A percentile compares a stretch with the other conserved stretches of the same genome.
These are phyloP conservation scores for Trissolcus brochymenae DNA, from an alignment of 2,888 invertebrate genomes.

Conservation along the genomic window DNA sequence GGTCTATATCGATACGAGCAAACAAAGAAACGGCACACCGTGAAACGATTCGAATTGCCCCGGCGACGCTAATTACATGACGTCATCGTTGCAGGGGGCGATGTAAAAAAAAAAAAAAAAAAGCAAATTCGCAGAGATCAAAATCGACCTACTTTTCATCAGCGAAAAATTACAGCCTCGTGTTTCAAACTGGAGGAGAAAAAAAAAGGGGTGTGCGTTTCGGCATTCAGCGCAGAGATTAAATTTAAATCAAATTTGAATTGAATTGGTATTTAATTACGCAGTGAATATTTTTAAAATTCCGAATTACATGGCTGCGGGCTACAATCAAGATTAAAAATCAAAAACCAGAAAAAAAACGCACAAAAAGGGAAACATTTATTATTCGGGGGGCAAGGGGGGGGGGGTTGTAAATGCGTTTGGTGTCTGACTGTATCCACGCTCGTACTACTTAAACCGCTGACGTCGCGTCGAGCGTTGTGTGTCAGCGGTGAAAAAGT, in stretches of 20 bases:
- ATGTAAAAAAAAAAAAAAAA: slow-evolving; percentile 5
- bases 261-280: slow-evolving; percentile 20
- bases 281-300: slow-evolving; percentile 20
- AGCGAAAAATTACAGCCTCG: slow-evolving; percentile 10
- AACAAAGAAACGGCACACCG: not conserved
- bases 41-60: slow-evolving; percentile 1
- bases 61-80: slow-evolving; percentile 30
- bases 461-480: not conserved
- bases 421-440: slow-evolving; percentile 21
- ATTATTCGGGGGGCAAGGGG: no score
- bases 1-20: not conserved
- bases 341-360: no score
- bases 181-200: slow-evolving; percentile 23
- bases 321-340: slow-evolving; percentile 7
- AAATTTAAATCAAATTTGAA: slow-evolving; percentile 8
- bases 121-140: slow-evolving; percentile 10
- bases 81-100: slow-evolving; percentile 20
- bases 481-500: not conserved
- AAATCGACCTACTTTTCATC: slow-evolving; percentile 27
- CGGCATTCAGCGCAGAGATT: not conserved
- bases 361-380: no score
- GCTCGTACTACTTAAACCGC: slow-evolving; percentile 12
- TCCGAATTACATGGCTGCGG: not conserved
- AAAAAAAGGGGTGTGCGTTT: not conserved
- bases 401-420: no score